Percentiles rank a stretch among this genome's conserved stretches.
phyloP scores from a whole-genome alignment of 2,797 vertebrate species.

The Rhadinocentrus ornatus region DNA sequence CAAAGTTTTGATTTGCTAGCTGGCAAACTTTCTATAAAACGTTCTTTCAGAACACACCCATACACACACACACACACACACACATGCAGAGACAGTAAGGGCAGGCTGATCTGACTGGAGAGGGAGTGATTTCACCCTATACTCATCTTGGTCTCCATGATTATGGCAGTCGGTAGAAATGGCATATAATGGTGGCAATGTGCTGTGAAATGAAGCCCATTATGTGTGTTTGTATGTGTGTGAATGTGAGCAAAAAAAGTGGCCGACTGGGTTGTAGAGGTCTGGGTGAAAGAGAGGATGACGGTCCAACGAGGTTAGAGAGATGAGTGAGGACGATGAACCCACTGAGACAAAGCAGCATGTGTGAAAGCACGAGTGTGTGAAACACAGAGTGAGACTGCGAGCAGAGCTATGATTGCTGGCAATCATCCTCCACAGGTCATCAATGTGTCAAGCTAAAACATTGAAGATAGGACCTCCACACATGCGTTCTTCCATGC shows the following conservation, averaged over 20 bases:
- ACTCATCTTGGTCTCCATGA: slow-evolving; percentile 67
- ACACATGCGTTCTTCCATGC: background rate
- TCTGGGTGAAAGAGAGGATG: slow-evolving; percentile 14
- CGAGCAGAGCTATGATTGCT: slow-evolving; percentile 46
- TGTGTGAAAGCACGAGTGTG: slow-evolving; percentile 1
- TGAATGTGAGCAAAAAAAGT: background rate
- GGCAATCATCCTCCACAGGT: slow-evolving; percentile 60
- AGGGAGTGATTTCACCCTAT: slow-evolving; percentile 63
- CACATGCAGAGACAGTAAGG: slow-evolving; percentile 6
- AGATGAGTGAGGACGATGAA: slow-evolving; percentile 50
- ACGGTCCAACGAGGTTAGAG: slow-evolving; percentile 37
- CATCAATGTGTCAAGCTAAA: slow-evolving; percentile 60
- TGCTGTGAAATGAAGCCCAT: slow-evolving; percentile 78
- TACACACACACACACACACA: background rate
- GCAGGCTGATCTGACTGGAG: slow-evolving; percentile 66
- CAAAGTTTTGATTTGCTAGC: slow-evolving; percentile 38
- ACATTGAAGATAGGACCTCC: slow-evolving; percentile 14
- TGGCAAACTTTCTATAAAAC: slow-evolving; percentile 41
- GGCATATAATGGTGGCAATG: slow-evolving; percentile 78
- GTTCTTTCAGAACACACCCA: slow-evolving; percentile 37
- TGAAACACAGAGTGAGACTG: background rate
- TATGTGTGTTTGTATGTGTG: slow-evolving; percentile 44
- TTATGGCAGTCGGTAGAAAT: slow-evolving; percentile 72
- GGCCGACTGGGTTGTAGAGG: background rate
- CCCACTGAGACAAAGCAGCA: slow-evolving; percentile 29